Base-by-base conservation (phyloP, 1,140 invertebrate species). In the Chrysopa pallens region DNA sequence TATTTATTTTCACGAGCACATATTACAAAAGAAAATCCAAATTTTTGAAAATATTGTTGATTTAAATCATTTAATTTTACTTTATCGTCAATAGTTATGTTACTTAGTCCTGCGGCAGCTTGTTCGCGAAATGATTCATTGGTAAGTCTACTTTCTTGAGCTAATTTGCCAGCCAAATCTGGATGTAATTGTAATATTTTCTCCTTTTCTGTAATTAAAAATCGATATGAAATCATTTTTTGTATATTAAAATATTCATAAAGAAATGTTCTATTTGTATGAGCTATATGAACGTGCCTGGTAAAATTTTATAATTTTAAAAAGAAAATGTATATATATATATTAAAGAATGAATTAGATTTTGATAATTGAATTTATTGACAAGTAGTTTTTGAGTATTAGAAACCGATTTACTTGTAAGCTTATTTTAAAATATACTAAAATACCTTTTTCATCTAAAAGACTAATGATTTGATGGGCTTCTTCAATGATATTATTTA, bases 11-110 rank as follows among this genome's bases (percentile, higher is more conserved):
- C 65, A 46, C 74, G 62, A 6, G 69, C 76, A 53, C 75, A 79
- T 39, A 80, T 76, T 27, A 81, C 71, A 58, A 80, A 81, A 6
- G 78, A 78, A 57, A 80, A 80, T 29, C 69, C 69, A 61, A 78
- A 78, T 51, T 77, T 78, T 13, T 59, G 51, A 57, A 69, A 74
- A 50, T 81, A 23, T 23, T 58, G 56, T 47, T 61, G 45, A 55
- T 78, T 79, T 29, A 66, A 56, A 29, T 57, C 48, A 41, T 63
- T 63, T 23, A 81, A 59, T 31, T 56, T 51, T 8, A 51, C 44
- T 48, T 64, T 68, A 46, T 78, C 69, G 39, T 70, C 64, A 12
- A 49, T 44, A 5, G 67, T 66, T 13, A 80, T 52, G 29, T 57
- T 48, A 50, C 67, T 54, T 0, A 78, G 55, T 1, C 72, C 74